Percentiles rank a stretch among this genome's conserved stretches.
These are phyloP conservation scores for Scaptomyza parva DNA, from an alignment of 2,888 invertebrate species.

Conservation along the genomic window DNA sequence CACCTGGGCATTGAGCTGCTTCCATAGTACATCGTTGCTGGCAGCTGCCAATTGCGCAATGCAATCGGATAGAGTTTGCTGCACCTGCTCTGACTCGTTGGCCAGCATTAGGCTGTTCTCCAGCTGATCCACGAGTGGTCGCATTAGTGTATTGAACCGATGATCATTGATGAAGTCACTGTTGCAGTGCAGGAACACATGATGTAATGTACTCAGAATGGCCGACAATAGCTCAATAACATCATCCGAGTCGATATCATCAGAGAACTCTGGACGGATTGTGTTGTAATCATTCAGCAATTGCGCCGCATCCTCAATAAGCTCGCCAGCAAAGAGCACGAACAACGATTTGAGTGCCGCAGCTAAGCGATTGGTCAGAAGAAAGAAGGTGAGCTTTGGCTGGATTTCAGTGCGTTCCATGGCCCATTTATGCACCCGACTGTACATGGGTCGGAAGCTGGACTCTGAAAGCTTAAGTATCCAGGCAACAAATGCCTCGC, in stretches of 20 bases:
- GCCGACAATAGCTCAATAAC: constrained; percentile 86
- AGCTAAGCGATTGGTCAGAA: constrained; percentile 91
- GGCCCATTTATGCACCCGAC: constrained; percentile 95
- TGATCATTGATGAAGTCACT: constrained; percentile 94
- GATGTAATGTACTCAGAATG: constrained; percentile 90
- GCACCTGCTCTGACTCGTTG: constrained; percentile 85
- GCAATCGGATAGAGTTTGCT: constrained; percentile 89
- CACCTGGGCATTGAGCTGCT: constrained; percentile 95
- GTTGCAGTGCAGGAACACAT: constrained; percentile 92
- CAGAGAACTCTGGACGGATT: constrained; percentile 85
- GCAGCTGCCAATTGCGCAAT: constrained; percentile 93
- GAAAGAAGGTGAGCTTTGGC: constrained; percentile 89
- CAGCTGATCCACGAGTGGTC: constrained; percentile 94
- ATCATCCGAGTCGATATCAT: constrained; percentile 82
- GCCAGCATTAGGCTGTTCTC: constrained; percentile 89
- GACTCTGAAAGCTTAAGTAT: constrained; percentile 95
- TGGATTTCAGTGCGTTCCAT: constrained; percentile 85
- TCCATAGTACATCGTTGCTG: constrained; percentile 95
- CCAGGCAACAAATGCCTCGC: constrained; percentile 91
- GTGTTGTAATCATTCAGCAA: constrained; percentile 90
- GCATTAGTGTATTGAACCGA: constrained; percentile 93
- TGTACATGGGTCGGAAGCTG: constrained; percentile 94
- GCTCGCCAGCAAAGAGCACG: constrained; percentile 94
- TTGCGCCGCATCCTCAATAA: constrained; percentile 92
- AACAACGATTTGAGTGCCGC: constrained; percentile 94